Percentiles rank a stretch among this genome's conserved stretches.
These are phyloP conservation scores for Rotaria socialis DNA, from an alignment of 2,888 invertebrate genomes.

Conservation along the genomic window DNA sequence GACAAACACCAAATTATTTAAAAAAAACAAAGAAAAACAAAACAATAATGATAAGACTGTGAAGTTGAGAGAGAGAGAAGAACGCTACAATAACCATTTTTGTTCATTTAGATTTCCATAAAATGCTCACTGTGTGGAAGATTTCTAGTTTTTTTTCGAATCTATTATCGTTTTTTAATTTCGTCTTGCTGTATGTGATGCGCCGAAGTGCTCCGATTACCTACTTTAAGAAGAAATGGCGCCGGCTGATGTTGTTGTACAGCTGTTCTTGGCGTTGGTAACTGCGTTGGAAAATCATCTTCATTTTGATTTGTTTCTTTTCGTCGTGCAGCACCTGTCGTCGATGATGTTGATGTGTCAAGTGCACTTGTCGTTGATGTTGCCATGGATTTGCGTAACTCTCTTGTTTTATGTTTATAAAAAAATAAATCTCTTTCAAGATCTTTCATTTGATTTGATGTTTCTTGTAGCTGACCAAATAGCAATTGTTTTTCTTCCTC, in stretches of 20 bases:
- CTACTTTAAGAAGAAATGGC: slow-evolving; percentile 31
- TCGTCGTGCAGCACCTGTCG: not conserved
- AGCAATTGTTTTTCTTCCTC: slow-evolving; percentile 35
- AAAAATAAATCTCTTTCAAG: slow-evolving; percentile 20
- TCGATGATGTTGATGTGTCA: not conserved
- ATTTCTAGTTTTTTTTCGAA: no score
- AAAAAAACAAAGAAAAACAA: not conserved
- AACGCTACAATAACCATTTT: not conserved
- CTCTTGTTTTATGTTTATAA: slow-evolving; percentile 37
- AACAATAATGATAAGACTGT: not conserved
- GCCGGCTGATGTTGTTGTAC: slow-evolving; percentile 4
- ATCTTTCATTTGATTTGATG: slow-evolving; percentile 19
- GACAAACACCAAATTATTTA: not conserved
- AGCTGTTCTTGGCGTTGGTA: slow-evolving; percentile 29
- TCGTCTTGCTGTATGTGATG: not conserved
- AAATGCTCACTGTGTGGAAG: not conserved
- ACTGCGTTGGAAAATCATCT: slow-evolving; percentile 15
- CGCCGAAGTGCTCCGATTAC: not conserved
- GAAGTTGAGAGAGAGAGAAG: not conserved
- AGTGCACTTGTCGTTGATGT: not conserved
- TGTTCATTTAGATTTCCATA: not conserved
- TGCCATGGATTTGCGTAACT: slow-evolving; percentile 14
- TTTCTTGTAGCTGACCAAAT: not conserved
- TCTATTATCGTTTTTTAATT: slow-evolving; percentile 2
- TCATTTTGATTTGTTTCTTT: not conserved